These are phyloP conservation scores for Xylocopa sonorina DNA, from an alignment of 1,140 invertebrate genomes.

Conservation along the genomic window DNA sequence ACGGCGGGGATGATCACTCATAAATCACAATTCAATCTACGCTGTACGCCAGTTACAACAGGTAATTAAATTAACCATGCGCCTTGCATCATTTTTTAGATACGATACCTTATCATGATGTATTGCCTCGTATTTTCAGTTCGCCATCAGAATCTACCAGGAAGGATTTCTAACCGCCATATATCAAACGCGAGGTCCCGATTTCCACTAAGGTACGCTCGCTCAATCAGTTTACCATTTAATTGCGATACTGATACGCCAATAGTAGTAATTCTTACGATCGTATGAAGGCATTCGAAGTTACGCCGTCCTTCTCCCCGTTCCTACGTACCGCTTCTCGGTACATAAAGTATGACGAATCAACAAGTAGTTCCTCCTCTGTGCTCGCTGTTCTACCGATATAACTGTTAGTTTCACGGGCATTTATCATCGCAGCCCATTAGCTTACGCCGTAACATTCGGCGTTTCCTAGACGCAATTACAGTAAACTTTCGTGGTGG, in stretches of 20 bases:
- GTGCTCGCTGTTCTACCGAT: slow-evolving; percentile 6
- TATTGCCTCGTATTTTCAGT: slow-evolving; percentile 9
- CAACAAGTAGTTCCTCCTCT: slow-evolving; percentile 59
- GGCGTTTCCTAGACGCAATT: slow-evolving; percentile 55
- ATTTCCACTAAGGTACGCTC: neutral
- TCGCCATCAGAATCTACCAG: neutral
- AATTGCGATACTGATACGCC: slow-evolving; percentile 12
- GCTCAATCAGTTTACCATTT: slow-evolving; percentile 12
- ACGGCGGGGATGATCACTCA: neutral
- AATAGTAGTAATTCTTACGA: slow-evolving; percentile 6
- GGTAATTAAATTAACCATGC: slow-evolving; percentile 1
- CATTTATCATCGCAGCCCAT: slow-evolving; percentile 55
- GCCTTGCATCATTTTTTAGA: neutral
- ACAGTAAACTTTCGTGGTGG: slow-evolving; percentile 45
- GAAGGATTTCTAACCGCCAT: neutral
- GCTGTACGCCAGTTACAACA: neutral
- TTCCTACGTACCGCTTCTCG: slow-evolving; percentile 27
- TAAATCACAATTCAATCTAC: slow-evolving; percentile 5
- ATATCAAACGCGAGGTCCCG: neutral
- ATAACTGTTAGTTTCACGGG: slow-evolving; percentile 54
- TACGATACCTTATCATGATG: neutral
- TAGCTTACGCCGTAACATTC: slow-evolving; percentile 59
- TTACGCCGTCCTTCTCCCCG: neutral
- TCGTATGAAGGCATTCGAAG: slow-evolving; percentile 5
- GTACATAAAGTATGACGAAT: slow-evolving; percentile 51